Conservation (phyloP, 2,888 invertebrate genomes). For the Sphinx pinastri region DNA sequence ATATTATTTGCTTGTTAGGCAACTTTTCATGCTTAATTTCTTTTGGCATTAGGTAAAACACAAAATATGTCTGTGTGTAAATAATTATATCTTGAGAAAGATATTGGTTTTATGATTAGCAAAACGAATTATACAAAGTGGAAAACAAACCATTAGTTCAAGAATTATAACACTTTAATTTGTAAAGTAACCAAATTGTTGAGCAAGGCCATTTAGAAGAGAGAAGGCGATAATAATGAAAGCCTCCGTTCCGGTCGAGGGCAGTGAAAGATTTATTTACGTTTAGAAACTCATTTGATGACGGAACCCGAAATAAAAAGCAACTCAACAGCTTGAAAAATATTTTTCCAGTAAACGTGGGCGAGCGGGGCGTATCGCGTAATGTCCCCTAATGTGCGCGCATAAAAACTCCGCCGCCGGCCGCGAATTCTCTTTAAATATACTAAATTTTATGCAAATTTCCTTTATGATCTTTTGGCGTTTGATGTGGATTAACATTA, state of each 20-base stretch:
- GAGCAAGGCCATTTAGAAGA: slow-evolving; percentile 16
- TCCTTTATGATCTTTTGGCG: slow-evolving; percentile 64
- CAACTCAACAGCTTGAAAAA: slow-evolving; percentile 76
- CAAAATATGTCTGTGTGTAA: no score
- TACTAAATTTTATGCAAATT: slow-evolving; percentile 72
- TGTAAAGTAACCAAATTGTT: not conserved
- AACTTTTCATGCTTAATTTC: no score
- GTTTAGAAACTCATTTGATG: slow-evolving; percentile 78
- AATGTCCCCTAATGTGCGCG: slow-evolving; percentile 72
- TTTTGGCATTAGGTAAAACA: no score
- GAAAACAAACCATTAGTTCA: not conserved
- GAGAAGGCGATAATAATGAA: slow-evolving; percentile 55
- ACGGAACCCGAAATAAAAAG: slow-evolving; percentile 69
- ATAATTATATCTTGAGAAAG: no score
- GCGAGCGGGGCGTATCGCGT: slow-evolving; percentile 49
- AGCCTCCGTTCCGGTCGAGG: slow-evolving; percentile 48
- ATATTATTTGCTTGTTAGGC: not conserved
- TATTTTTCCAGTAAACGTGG: slow-evolving; percentile 67
- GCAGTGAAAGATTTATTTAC: slow-evolving; percentile 70
- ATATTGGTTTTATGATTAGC: not conserved
- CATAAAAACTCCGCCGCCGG: slow-evolving; percentile 58
- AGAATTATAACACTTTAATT: not conserved
- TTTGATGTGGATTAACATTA: slow-evolving; percentile 64
- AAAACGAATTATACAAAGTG: not conserved
- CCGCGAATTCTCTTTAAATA: slow-evolving; percentile 63